Conservation (phyloP, 2,113 vertebrate genomes). For the Halichoeres trimaculatus region DNA sequence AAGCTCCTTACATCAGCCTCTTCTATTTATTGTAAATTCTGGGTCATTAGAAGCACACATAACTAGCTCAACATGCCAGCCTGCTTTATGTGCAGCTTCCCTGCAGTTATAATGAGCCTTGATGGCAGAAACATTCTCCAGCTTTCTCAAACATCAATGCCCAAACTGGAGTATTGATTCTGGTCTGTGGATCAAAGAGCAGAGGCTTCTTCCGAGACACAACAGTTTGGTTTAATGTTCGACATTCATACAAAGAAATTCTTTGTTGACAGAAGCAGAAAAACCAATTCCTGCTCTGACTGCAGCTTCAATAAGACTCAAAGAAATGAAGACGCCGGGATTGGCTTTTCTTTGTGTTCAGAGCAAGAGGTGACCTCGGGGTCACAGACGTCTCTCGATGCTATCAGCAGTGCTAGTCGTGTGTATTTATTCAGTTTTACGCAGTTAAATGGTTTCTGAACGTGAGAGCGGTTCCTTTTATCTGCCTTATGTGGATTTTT, state of each 20-base stretch:
- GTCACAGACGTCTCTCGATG: slow-evolving; percentile 1
- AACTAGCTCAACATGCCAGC: background rate
- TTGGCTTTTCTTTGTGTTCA: slow-evolving; percentile 36
- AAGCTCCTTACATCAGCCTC: background rate
- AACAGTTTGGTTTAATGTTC: slow-evolving; percentile 32
- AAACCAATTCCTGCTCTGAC: slow-evolving; percentile 15
- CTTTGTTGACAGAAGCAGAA: slow-evolving; percentile 24
- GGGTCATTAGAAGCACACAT: background rate
- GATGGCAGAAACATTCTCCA: background rate
- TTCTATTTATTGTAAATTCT: background rate
- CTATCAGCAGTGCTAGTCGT: background rate
- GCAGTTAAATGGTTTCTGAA: slow-evolving; percentile 11
- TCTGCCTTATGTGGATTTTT: slow-evolving; percentile 3
- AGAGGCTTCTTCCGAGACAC: slow-evolving; percentile 7
- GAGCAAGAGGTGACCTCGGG: background rate
- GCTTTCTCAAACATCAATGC: slow-evolving; percentile 26
- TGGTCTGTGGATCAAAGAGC: slow-evolving; percentile 37
- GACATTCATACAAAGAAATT: slow-evolving; percentile 18
- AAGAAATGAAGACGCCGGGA: slow-evolving; percentile 22
- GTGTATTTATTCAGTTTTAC: background rate
- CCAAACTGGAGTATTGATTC: slow-evolving; percentile 42
- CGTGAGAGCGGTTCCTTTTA: slow-evolving; percentile 12
- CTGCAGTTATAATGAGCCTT: background rate
- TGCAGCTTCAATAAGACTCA: slow-evolving; percentile 22
- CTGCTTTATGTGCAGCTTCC: background rate